Percentiles rank a stretch among this genome's conserved stretches.
phyloP scores from a whole-genome alignment of 1,140 invertebrate genomes.

The Caenorhabditis brenneri region DNA sequence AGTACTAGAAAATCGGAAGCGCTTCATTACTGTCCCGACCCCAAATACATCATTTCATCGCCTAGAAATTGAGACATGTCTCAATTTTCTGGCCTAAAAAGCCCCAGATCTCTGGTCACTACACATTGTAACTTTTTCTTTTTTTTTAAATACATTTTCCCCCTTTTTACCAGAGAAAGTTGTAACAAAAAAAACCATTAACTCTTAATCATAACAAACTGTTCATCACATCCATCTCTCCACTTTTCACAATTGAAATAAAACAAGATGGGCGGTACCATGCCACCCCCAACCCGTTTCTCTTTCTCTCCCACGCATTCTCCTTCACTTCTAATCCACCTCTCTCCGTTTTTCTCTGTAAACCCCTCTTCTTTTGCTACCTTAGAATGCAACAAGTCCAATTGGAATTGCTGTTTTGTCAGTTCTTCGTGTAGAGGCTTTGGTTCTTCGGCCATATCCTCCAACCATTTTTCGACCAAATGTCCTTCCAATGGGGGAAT shows the following conservation, averaged over 20 bases:
- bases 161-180: not conserved
- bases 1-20: too few species aligned
- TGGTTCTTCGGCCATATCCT: not conserved
- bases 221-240: not conserved
- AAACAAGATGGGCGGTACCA: not conserved
- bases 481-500: not conserved
- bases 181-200: not conserved
- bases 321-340: not conserved
- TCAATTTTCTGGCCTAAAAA: too few species aligned
- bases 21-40: too few species aligned
- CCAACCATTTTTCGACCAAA: conserved; percentile 38
- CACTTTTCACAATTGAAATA: too few species aligned
- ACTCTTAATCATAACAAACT: not conserved
- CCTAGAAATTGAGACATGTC: too few species aligned
- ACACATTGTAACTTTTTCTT: too few species aligned
- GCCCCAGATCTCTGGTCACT: too few species aligned
- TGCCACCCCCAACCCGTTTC: not conserved
- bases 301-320: not conserved
- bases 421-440: conserved; percentile 37
- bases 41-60: too few species aligned
- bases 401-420: conserved; percentile 44
- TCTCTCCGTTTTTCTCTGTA: not conserved
- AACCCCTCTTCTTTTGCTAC: conserved; percentile 35
- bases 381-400: conserved; percentile 45
- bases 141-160: too few species aligned